Percentiles rank a stretch among this genome's conserved stretches.
These are phyloP conservation scores for Coptodon rendalli DNA, from an alignment of 2,113 vertebrate species.

Conservation along the genomic window DNA sequence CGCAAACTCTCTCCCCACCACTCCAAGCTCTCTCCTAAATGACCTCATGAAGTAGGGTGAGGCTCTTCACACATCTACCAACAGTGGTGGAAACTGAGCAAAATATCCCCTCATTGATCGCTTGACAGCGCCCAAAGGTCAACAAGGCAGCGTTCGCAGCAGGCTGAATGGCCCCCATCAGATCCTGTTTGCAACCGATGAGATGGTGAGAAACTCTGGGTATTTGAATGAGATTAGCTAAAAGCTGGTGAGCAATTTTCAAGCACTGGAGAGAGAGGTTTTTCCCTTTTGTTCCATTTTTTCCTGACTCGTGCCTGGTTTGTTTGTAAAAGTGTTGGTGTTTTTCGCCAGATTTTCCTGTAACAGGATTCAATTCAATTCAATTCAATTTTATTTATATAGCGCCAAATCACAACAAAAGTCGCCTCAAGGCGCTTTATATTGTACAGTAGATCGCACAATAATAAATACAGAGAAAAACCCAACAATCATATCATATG, in stretches of 20 bases:
- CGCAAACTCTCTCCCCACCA: conserved; percentile 2
- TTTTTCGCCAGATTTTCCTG: not conserved
- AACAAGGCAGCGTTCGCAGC: conserved; percentile 35
- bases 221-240: conserved; percentile 6
- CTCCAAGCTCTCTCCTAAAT: conserved; percentile 46
- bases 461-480: too few relatives aligned
- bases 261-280: not conserved
- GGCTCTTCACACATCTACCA: conserved; percentile 33
- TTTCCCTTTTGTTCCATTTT: not conserved
- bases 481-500: too few relatives aligned
- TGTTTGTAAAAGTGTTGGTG: not conserved
- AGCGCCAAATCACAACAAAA: too few relatives aligned
- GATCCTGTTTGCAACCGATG: conserved; percentile 1
- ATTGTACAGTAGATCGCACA: too few relatives aligned
- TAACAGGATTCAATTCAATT: too few relatives aligned
- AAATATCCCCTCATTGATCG: conserved; percentile 48
- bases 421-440: too few relatives aligned
- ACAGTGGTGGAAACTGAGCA: conserved; percentile 21
- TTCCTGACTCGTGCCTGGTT: not conserved
- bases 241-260: not conserved
- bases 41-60: conserved; percentile 45
- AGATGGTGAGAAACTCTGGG: conserved; percentile 13
- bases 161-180: conserved; percentile 3
- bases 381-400: too few relatives aligned
- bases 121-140: conserved; percentile 47